Evolutionary conservation across 1,140 invertebrate species (phyloP).

Genomic region (Procambarus clarkii): DNA sequence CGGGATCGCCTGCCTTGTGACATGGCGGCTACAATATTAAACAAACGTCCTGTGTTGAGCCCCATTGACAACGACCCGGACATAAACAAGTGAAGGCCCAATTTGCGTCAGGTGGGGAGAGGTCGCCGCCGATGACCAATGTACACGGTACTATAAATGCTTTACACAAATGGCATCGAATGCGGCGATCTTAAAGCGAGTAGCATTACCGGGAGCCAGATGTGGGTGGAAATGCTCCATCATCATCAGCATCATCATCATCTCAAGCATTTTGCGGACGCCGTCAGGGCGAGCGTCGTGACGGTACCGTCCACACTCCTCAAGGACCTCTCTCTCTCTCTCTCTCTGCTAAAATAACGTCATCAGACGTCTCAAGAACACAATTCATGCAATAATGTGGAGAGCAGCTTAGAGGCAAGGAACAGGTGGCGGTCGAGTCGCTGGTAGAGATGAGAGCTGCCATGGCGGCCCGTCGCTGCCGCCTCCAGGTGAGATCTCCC

Average conservation of each 20-base stretch:
- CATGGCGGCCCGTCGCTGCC: not conserved
- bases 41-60: constrained; percentile 39
- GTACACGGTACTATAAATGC: not conserved
- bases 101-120: constrained; percentile 37
- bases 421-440: no score
- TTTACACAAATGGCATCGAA: not conserved
- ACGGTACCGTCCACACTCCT: no score
- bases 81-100: constrained; percentile 46
- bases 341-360: no score
- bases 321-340: no score
- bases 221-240: no score
- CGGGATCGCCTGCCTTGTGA: constrained; percentile 35
- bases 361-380: no score
- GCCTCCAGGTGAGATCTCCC: not conserved
- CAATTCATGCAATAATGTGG: no score
- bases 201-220: not conserved
- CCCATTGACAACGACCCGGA: constrained; percentile 30
- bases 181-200: not conserved
- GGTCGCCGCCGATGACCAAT: constrained; percentile 6
- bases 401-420: no score
- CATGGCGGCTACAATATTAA: constrained; percentile 39
- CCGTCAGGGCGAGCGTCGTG: not conserved
- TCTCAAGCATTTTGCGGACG: not conserved
- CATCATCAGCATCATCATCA: not conserved
- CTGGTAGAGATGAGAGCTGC: not conserved